Base-by-base conservation (phyloP, 2,888 invertebrate species). In the Drosophila rubida region DNA sequence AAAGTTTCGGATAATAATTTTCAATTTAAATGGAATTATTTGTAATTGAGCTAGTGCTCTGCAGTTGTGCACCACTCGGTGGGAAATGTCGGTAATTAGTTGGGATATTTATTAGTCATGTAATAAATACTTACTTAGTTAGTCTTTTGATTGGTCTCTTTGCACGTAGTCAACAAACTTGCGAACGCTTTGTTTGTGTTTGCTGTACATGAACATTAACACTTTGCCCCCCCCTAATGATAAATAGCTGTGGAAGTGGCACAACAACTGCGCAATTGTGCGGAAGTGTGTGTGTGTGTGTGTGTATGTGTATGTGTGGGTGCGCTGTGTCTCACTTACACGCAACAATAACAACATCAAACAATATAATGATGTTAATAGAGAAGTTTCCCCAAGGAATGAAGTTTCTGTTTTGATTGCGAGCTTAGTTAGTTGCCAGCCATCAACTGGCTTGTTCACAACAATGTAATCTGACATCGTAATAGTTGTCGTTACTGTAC, bases 1-100 rank as follows among this genome's bases (percentile, higher is more conserved):
- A 32, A 32, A 32, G 32, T 32, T 32, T 11, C n/a, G n/a, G 32
- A 32, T n/a, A 3, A 49, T 27, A 41, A 27, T 16, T 14, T 22
- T 41, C 44, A 61, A 59, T 49, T 50, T 9, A 32, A 57, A 71
- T 69, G 54, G 41, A 73, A 71, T 83, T 72, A 80, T 65, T 69
- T 62, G 65, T 60, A 70, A 69, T 60, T 54, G 46, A 7, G 11
- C 7, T 32, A 51, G n/a, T 25, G 42, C 13, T 23, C 5, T 39
- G 27, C 8, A 7, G 14, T 8, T 13, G n/a, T 6, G 8, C 5
- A n/a, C 35, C 14, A 37, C 19, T 30, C 32, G 23, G 42, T 50
- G 41, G 32, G 30, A 49, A 42, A 16, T n/a, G 13, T 48, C 13
- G 41, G 13, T 22, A 41, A 50, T 59, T 23, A 44, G 25, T 8